These are phyloP conservation scores for Amphipyra tragopoginis DNA, from an alignment of 2,888 invertebrate species.

Conservation along the genomic window DNA sequence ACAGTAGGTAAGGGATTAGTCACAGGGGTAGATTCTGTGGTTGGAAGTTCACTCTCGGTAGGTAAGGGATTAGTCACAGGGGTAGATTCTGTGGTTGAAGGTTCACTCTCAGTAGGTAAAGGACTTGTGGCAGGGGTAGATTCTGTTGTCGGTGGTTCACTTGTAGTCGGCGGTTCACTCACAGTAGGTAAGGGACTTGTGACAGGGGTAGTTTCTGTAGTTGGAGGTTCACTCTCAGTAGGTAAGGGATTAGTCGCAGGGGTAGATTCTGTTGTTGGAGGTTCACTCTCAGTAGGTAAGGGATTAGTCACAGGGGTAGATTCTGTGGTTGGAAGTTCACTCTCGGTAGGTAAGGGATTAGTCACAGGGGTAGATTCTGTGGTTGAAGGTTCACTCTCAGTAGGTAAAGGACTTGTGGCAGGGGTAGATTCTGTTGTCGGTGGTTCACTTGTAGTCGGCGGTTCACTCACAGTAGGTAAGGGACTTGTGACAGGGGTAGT, in stretches of 20 bases:
- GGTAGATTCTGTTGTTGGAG: not conserved
- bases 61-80: constrained; percentile 9
- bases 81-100: not conserved
- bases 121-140: constrained; percentile 3
- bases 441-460: not conserved
- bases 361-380: constrained; percentile 11
- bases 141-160: not conserved
- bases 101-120: not conserved
- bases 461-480: not conserved
- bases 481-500: constrained; percentile 5
- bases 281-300: not conserved
- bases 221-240: not conserved
- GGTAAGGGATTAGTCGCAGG: not conserved
- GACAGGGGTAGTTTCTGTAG: constrained; percentile 11
- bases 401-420: not conserved
- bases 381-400: not conserved
- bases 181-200: not conserved
- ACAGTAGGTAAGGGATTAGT: constrained; percentile 1
- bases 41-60: constrained; percentile 5
- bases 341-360: not conserved
- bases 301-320: constrained; percentile 5
- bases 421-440: constrained; percentile 11
- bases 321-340: not conserved
- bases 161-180: not conserved
- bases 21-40: constrained; percentile 12